Evolutionary conservation across 37 sponge, comb jelly and placozoan genomes (phyloP).

Genomic region (Diacarnus erythraeanus): DNA sequence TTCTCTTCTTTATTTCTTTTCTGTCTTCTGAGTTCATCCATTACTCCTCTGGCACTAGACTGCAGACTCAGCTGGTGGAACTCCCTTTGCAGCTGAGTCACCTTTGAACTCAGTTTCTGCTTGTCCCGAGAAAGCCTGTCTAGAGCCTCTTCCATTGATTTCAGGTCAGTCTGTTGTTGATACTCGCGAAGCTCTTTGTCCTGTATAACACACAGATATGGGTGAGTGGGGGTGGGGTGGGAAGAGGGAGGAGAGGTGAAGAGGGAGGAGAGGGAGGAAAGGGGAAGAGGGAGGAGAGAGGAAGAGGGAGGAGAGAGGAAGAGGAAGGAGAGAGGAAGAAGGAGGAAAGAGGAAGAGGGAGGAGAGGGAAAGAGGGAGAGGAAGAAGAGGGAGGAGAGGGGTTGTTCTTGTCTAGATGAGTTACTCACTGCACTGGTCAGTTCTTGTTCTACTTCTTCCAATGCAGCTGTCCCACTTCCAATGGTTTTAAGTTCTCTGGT

Average conservation of each 20-base stretch:
- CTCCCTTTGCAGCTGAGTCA: constrained; percentile 58
- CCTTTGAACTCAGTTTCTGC: constrained; percentile 24
- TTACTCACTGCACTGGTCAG: constrained; percentile 46
- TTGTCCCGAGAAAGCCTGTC: constrained; percentile 31
- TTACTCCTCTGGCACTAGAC: constrained; percentile 65
- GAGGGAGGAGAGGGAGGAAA: too few relatives aligned
- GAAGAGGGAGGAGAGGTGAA: too few relatives aligned
- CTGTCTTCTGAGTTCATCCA: constrained; percentile 66
- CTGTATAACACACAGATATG: too few relatives aligned
- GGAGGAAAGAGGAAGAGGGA: too few relatives aligned
- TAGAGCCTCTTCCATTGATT: constrained; percentile 43
- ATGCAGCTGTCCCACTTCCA: constrained; percentile 35
- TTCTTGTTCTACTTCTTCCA: constrained; percentile 57
- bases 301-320: too few relatives aligned
- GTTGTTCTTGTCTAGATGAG: background rate
- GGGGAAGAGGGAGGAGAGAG: too few relatives aligned
- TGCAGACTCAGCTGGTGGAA: constrained; percentile 61
- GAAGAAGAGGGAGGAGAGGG: background rate
- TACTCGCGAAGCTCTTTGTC: constrained; percentile 58
- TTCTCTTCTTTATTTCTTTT: constrained; percentile 55
- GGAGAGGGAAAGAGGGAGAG: background rate
- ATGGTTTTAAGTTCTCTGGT: constrained; percentile 20
- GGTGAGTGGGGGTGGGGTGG: too few relatives aligned
- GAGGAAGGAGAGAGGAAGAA: too few relatives aligned
- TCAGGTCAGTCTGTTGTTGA: constrained; percentile 27